Conservation (phyloP, 2,888 invertebrate species). For the Uropetala carovei region DNA sequence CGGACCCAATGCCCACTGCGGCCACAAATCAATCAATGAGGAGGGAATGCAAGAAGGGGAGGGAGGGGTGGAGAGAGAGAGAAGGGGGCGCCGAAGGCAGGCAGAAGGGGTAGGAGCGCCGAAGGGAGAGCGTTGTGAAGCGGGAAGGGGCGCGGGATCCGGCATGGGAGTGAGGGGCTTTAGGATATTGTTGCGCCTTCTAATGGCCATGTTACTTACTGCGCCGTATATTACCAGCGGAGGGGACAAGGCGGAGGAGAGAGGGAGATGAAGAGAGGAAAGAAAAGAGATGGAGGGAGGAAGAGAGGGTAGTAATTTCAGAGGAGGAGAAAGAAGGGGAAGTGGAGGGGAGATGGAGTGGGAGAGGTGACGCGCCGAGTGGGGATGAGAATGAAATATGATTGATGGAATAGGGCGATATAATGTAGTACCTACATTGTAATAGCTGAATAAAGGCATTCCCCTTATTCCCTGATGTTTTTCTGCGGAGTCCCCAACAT, state of each 20-base stretch:
- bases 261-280: neutral
- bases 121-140: neutral
- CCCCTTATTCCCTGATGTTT: constrained; percentile 5
- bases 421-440: constrained; percentile 13
- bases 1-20: constrained; percentile 58
- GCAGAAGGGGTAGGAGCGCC: neutral
- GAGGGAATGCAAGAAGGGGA: constrained; percentile 3
- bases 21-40: constrained; percentile 64
- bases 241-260: neutral
- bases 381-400: neutral
- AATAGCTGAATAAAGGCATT: constrained; percentile 18
- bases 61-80: neutral
- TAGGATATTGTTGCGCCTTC: constrained; percentile 22
- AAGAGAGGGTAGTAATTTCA: neutral
- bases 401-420: constrained; percentile 57
- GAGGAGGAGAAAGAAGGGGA: neutral
- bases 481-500: neutral
- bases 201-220: constrained; percentile 20
- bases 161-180: neutral
- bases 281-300: neutral
- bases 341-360: neutral
- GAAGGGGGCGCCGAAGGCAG: neutral
- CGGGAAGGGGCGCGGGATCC: neutral
- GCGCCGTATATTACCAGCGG: constrained; percentile 14
- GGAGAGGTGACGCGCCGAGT: neutral